Evolutionary conservation across 2,797 vertebrate species (phyloP).

Genomic region (Urophycis tenuis): DNA sequence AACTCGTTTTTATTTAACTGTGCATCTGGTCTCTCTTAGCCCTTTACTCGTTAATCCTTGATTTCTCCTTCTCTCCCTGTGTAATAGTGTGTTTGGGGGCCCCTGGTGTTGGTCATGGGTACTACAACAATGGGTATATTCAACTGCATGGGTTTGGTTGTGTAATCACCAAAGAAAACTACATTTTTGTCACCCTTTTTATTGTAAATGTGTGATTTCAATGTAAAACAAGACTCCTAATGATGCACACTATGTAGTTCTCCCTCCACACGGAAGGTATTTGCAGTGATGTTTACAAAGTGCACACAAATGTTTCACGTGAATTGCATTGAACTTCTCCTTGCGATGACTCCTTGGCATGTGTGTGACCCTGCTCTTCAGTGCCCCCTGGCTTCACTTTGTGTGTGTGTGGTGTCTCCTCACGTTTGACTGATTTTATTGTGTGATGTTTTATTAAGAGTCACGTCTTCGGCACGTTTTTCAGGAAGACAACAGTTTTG

Average conservation of each 20-base stretch:
- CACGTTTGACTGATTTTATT: background rate
- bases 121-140: slow-evolving; percentile 77
- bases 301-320: slow-evolving; percentile 29
- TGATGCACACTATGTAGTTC: background rate
- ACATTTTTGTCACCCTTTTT: slow-evolving; percentile 43
- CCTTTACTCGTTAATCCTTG: slow-evolving; percentile 45
- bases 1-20: slow-evolving; percentile 7
- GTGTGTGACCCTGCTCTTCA: background rate
- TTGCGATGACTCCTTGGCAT: background rate
- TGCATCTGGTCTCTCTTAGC: slow-evolving; percentile 1
- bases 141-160: slow-evolving; percentile 76
- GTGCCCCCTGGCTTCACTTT: background rate
- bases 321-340: background rate
- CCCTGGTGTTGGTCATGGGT: slow-evolving; percentile 77
- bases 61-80: slow-evolving; percentile 73
- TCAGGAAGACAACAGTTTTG: background rate
- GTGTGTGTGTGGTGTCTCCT: background rate
- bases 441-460: background rate
- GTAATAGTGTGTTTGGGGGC: slow-evolving; percentile 76
- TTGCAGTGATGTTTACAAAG: background rate
- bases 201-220: slow-evolving; percentile 26
- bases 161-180: slow-evolving; percentile 49
- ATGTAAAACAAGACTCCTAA: slow-evolving; percentile 37
- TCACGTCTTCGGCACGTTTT: background rate
- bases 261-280: background rate